Evolutionary conservation across 2,888 invertebrate species (phyloP).

Genomic region (Diadegma fenestrale): DNA sequence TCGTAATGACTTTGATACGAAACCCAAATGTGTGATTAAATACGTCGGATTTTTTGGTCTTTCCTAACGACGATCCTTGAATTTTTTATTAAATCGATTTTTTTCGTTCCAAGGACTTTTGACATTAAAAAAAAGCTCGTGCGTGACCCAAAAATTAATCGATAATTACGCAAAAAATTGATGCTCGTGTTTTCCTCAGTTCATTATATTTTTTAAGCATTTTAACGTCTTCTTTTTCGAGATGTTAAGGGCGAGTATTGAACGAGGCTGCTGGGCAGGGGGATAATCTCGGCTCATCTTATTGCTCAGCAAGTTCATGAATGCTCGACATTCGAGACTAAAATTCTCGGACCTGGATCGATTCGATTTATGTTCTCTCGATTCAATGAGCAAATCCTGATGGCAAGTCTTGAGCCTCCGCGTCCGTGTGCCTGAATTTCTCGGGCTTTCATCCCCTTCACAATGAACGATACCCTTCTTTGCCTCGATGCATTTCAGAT

Average conservation of each 20-base stretch:
- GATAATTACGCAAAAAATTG: background rate
- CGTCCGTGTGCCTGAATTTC: conserved; percentile 24
- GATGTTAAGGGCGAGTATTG: background rate
- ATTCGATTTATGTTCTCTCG: conserved; percentile 39
- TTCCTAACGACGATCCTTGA: background rate
- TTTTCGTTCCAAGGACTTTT: background rate
- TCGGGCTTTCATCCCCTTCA: conserved; percentile 13
- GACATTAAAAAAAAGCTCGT: background rate
- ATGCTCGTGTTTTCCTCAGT: background rate
- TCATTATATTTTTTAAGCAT: background rate
- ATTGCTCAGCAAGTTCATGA: conserved; percentile 12
- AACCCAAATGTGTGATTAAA: conserved; percentile 18
- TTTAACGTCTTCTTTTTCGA: background rate
- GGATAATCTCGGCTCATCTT: conserved; percentile 27
- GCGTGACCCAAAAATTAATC: background rate
- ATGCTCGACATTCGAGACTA: conserved; percentile 17
- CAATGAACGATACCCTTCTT: conserved; percentile 29
- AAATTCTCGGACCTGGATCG: conserved; percentile 37
- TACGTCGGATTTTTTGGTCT: conserved; percentile 1
- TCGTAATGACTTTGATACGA: conserved; percentile 48
- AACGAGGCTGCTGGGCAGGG: background rate
- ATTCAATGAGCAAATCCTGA: conserved; percentile 36
- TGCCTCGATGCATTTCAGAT: conserved; percentile 4
- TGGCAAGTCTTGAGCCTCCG: conserved; percentile 10
- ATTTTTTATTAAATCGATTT: background rate